A percentile compares a stretch with the other conserved stretches of the same genome.
Evolutionary conservation across 92 coral and sea anemone species (phyloP).

Genomic region (Montipora capitata): DNA sequence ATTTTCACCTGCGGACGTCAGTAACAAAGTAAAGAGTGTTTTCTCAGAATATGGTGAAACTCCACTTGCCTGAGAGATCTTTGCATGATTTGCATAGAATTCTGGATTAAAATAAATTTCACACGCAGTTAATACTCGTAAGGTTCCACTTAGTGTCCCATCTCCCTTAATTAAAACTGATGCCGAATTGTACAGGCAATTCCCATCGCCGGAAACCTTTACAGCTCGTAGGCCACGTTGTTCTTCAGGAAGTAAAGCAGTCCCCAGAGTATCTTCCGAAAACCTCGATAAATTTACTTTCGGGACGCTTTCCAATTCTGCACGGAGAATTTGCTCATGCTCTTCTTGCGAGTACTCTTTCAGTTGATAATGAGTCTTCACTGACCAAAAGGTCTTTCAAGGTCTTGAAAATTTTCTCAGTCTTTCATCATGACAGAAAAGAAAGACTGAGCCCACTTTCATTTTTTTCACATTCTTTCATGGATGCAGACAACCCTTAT

Average conservation of each 20-base stretch:
- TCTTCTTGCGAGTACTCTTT: constrained; percentile 45
- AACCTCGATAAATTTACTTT: constrained; percentile 8
- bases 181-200: constrained; percentile 63
- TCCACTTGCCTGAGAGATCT: constrained; percentile 27
- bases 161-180: constrained; percentile 67
- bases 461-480: too few species aligned
- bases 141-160: constrained; percentile 45
- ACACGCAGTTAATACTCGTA: constrained; percentile 60
- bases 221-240: constrained; percentile 33
- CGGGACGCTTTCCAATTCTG: constrained; percentile 29
- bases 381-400: too few species aligned
- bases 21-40: constrained; percentile 33
- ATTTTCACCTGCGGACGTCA: constrained; percentile 35
- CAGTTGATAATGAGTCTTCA: too few species aligned
- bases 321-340: constrained; percentile 47
- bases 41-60: constrained; percentile 24
- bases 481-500: too few species aligned
- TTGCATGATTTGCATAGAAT: constrained; percentile 63
- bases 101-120: constrained; percentile 60
- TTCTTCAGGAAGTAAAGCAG: constrained; percentile 34
- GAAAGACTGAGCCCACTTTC: too few species aligned
- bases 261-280: constrained; percentile 29
- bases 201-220: too few species aligned
- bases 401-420: too few species aligned
- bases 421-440: too few species aligned